A percentile compares a stretch with the other conserved stretches of the same genome.
Conservation (phyloP, 2,113 vertebrate species). For the Odocoileus virginianus region DNA sequence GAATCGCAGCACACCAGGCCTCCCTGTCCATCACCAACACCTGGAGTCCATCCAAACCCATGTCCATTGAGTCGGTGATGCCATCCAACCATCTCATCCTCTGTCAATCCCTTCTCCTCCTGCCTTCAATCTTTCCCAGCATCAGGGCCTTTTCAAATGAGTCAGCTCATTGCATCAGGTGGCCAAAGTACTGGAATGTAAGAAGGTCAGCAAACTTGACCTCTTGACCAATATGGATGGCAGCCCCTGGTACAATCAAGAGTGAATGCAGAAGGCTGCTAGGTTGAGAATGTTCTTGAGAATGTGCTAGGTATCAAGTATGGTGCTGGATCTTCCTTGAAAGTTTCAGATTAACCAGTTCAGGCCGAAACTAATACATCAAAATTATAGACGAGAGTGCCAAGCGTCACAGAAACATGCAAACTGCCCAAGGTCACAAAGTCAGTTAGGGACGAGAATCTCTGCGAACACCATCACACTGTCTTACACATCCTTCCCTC, state of each 20-base stretch:
- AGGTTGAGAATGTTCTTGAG: background rate
- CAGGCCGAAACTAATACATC: background rate
- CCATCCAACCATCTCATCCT: too few species aligned
- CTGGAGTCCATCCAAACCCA: too few species aligned
- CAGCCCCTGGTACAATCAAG: background rate
- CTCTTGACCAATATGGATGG: background rate
- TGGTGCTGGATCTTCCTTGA: background rate
- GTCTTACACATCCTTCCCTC: background rate
- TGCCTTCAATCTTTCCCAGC: too few species aligned
- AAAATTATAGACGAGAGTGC: background rate
- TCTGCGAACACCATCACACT: background rate
- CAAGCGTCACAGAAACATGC: background rate
- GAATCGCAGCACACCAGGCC: too few species aligned
- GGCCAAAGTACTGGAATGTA: background rate
- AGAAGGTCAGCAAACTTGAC: background rate
- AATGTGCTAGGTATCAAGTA: background rate
- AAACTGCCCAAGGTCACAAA: background rate
- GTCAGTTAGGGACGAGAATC: background rate
- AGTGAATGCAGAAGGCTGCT: background rate
- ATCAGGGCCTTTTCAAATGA: too few species aligned
- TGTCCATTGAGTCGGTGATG: too few species aligned
- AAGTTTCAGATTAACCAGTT: background rate
- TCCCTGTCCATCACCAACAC: too few species aligned
- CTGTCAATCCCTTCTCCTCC: too few species aligned
- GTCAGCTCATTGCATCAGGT: too few species aligned